phyloP scores from a whole-genome alignment of 2,888 invertebrate species.

The Lycocerus yunnanus region DNA sequence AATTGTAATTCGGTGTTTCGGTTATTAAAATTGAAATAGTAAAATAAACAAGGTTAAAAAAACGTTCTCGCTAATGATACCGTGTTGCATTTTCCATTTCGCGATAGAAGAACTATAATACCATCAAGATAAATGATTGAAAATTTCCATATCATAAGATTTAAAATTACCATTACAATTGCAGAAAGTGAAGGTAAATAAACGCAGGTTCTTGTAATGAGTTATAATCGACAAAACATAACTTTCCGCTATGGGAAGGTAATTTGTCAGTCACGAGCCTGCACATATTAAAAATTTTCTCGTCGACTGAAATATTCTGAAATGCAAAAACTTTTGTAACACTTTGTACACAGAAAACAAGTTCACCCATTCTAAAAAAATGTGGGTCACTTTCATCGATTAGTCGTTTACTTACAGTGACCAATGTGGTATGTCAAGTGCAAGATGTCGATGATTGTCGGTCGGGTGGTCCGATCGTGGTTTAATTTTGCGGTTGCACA shows the following conservation, averaged over 20 bases:
- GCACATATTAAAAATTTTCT: background rate
- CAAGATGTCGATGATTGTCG: conserved; percentile 12
- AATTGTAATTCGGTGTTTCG: background rate
- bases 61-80: background rate
- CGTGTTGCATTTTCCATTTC: background rate
- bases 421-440: conserved; percentile 24
- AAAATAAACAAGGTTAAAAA: background rate
- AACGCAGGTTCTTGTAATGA: background rate
- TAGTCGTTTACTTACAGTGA: background rate
- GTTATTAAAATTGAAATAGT: background rate
- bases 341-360: background rate
- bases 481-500: background rate
- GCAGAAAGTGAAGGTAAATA: background rate
- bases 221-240: background rate
- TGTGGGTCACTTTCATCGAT: conserved; percentile 13
- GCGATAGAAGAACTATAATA: background rate
- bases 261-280: background rate
- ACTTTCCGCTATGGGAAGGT: background rate
- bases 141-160: background rate
- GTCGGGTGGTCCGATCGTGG: conserved; percentile 1
- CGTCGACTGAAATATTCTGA: too few species aligned
- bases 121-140: background rate
- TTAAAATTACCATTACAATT: background rate
- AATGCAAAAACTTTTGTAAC: background rate
- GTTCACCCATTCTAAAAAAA: background rate